Evolutionary conservation across 92 coral and sea anemone species (phyloP).

Genomic region (Pocillopora grandis): DNA sequence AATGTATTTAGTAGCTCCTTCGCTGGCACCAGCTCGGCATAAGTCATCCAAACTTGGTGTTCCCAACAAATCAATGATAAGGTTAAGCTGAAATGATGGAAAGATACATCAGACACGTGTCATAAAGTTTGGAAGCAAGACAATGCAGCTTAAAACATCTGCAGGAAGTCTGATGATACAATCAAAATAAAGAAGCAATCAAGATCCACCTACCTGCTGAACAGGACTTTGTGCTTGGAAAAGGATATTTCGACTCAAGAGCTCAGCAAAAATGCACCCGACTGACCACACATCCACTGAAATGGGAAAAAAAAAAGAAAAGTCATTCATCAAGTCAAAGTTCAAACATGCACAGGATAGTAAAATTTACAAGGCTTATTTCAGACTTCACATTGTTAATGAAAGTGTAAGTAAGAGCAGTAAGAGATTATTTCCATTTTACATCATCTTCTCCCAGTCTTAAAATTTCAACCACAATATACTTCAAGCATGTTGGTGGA

Average conservation of each 20-base stretch:
- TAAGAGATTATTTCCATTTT: too few species aligned
- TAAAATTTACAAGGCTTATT: too few species aligned
- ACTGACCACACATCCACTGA: conserved; percentile 99
- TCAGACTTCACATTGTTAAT: too few species aligned
- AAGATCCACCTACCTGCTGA: conserved; percentile 78
- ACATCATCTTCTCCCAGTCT: too few species aligned
- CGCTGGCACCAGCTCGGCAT: conserved; percentile 90
- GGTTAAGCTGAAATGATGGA: conserved; percentile 69
- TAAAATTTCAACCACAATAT: too few species aligned
- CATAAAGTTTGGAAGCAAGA: too few species aligned
- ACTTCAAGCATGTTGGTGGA: too few species aligned
- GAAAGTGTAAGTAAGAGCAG: too few species aligned
- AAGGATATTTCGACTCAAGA: conserved; percentile 92
- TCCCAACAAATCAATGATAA: conserved; percentile 87
- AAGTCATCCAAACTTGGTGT: conserved; percentile 93
- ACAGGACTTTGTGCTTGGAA: conserved; percentile 99
- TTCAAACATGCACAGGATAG: not conserved
- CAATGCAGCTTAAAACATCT: too few species aligned
- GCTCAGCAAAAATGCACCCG: conserved; percentile 98
- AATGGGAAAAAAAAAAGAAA: not conserved
- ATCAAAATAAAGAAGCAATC: too few species aligned
- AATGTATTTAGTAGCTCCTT: conserved; percentile 92
- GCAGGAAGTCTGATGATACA: too few species aligned
- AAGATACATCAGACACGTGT: too few species aligned
- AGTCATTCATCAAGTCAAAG: not conserved